Evolutionary conservation across 2,113 vertebrate species (phyloP).

Genomic region (Stegastes partitus): DNA sequence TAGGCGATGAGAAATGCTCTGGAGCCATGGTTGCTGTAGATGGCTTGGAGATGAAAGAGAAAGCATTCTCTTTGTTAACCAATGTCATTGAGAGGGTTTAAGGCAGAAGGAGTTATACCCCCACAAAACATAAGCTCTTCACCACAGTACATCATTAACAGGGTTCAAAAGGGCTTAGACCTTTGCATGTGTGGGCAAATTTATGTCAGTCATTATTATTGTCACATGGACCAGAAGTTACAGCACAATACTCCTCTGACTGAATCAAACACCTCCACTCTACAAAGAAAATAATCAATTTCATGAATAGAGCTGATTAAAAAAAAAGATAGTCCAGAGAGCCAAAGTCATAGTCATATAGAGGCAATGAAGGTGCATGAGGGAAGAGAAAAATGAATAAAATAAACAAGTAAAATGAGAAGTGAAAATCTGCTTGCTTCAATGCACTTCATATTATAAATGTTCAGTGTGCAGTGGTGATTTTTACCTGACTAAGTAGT

Average conservation of each 20-base stretch:
- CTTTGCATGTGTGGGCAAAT: conserved; percentile 1
- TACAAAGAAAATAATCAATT: background rate
- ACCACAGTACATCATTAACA: conserved; percentile 32
- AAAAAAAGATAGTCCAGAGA: background rate
- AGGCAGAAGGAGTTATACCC: conserved; percentile 39
- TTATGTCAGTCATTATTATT: background rate
- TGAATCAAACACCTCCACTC: background rate
- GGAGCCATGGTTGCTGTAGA: conserved; percentile 65
- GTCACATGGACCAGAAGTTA: background rate
- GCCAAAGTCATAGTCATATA: background rate
- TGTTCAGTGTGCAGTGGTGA: background rate
- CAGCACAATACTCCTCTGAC: background rate
- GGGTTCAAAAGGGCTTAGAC: conserved; percentile 32
- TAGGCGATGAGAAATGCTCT: conserved; percentile 68
- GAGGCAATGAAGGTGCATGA: background rate
- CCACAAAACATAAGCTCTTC: conserved; percentile 47
- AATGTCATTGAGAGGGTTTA: conserved; percentile 71
- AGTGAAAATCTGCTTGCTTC: background rate
- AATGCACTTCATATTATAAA: background rate
- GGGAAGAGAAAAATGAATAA: background rate
- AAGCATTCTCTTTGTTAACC: conserved; percentile 82
- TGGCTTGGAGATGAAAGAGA: conserved; percentile 81
- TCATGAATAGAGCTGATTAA: background rate
- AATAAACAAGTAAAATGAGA: background rate
- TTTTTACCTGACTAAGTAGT: conserved; percentile 93